Conservation (phyloP, 2,113 vertebrate species). For the Chascanopsetta lugubris region DNA sequence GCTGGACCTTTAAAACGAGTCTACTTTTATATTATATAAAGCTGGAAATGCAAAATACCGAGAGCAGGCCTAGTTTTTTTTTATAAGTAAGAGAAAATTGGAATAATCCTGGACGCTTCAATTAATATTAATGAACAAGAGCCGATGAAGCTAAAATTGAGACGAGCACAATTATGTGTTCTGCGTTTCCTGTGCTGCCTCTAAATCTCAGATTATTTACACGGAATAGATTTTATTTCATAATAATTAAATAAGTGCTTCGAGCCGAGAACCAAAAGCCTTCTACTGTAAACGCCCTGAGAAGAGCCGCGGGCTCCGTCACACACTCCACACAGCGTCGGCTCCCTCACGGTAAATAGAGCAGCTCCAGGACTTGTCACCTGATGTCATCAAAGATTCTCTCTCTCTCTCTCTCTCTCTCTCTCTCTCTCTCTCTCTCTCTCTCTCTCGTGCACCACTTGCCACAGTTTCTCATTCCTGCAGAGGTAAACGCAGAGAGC, state of each 20-base stretch:
- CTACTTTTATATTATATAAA: no score
- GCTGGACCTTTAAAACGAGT: no score
- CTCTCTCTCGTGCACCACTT: constrained; percentile 13
- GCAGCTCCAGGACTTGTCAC: constrained; percentile 16
- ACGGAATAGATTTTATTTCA: constrained; percentile 24
- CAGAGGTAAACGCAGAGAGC: not conserved
- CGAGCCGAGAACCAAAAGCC: constrained; percentile 17
- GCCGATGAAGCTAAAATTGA: constrained; percentile 13
- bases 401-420: no score
- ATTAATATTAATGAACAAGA: constrained; percentile 24
- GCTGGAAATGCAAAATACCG: not conserved
- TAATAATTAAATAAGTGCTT: constrained; percentile 3
- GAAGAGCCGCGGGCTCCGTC: constrained; percentile 27
- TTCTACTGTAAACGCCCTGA: constrained; percentile 6
- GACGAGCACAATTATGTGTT: constrained; percentile 2
- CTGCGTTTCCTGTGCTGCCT: not conserved
- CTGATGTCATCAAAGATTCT: constrained; percentile 34
- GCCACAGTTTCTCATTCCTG: constrained; percentile 11
- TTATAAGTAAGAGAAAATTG: not conserved
- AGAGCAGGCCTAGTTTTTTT: not conserved
- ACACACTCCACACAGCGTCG: constrained; percentile 13
- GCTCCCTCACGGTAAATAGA: constrained; percentile 4
- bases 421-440: no score
- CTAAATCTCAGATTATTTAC: constrained; percentile 11
- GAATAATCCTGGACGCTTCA: not conserved